Conservation (phyloP, 2,113 vertebrate genomes). For the Micronisus gabar region DNA sequence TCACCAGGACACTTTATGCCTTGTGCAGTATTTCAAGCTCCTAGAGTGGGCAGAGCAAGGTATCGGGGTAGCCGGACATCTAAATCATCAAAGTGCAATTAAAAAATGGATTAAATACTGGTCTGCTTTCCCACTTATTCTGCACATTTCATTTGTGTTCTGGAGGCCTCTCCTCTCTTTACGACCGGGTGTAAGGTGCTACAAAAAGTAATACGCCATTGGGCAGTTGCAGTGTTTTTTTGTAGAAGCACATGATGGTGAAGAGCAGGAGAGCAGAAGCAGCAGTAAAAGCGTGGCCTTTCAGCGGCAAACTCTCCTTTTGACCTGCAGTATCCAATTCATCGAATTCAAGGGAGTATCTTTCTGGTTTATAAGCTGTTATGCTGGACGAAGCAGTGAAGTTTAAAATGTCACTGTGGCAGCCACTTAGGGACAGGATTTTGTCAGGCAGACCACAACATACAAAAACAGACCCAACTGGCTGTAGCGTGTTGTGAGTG, state of each 20-base stretch:
- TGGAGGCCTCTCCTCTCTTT: neutral
- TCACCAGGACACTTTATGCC: neutral
- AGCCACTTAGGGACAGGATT: neutral
- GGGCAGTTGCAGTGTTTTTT: neutral
- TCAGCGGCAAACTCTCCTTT: neutral
- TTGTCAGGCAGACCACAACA: neutral
- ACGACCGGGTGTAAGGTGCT: too few species aligned
- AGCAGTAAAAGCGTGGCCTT: neutral
- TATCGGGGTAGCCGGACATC: neutral
- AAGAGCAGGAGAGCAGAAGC: neutral
- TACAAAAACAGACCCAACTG: neutral
- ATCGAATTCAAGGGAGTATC: neutral
- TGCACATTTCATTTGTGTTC: neutral
- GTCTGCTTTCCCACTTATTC: neutral
- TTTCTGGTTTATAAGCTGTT: neutral
- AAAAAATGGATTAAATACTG: neutral
- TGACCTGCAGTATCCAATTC: neutral
- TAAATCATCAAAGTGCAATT: neutral
- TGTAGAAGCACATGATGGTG: neutral
- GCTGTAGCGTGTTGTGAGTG: rapidly evolving
- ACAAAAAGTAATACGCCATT: neutral
- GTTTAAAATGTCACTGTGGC: neutral
- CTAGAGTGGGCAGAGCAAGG: neutral
- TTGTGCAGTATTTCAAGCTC: neutral
- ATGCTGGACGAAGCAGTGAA: neutral